Evolutionary conservation across 2,113 vertebrate species (phyloP), one percentile per base, ranked within the genome.

Genomic region (Channa argus): DNA sequence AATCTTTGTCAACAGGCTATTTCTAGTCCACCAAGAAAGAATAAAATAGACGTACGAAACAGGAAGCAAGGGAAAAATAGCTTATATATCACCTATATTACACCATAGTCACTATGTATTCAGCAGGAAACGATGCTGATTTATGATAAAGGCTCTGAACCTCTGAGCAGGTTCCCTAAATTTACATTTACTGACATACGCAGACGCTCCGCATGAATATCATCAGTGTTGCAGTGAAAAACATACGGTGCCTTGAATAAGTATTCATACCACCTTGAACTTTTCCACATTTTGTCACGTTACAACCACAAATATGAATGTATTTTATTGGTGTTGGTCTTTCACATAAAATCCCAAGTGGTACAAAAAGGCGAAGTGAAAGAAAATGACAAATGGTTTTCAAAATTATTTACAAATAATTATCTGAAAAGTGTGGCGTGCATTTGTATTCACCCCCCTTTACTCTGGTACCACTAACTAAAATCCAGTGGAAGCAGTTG

Each of bases 1-100:
- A 78, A 71, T 84, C 75, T 77, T 66, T 77, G 71, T 82, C 81
- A 80, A 81, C 67, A 73, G 85, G 78, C 84, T 87, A 59, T 78
- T 88, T 85, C 63, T 65, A 4, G 12, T 82, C 47, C 82, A 71
- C 69, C 67, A 34, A 46, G 56, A 66, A 52, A 45, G 39, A 79
- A 70, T 79, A 78, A 75, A 78, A 75, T 37, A 76, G 59, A 81
- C 52, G 37, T 75, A 81, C 74, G 78, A 74, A 86, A 58, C 62
- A 43, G 52, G 74, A 72, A 51, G 71, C 44, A 63, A 69, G 55
- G 74, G 67, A 75, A 82, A 74, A 82, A 66, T 59, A 15, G 58
- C 50, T 79, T 46, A 62, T 88, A 59, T 33, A 79, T 82, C 67
- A 75, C 53, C 58, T 73, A 52, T 60, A 82, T 78, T 65, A 73